phyloP scores from a whole-genome alignment of 2,113 vertebrate species.

The Chrysochloris asiatica region DNA sequence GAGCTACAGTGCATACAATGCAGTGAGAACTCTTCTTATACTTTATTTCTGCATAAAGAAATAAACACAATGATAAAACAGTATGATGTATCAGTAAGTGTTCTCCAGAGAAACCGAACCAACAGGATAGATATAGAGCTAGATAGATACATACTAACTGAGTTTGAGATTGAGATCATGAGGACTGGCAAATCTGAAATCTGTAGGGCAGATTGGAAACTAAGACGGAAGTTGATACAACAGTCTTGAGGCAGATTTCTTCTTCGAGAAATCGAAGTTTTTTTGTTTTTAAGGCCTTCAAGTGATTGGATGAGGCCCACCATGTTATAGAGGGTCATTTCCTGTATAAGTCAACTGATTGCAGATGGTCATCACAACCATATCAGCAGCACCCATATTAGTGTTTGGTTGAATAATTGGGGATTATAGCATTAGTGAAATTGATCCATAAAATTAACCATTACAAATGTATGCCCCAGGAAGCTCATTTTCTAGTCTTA shows the following conservation, averaged over 20 bases:
- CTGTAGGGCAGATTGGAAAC: neutral
- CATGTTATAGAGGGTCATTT: neutral
- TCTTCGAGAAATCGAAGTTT: neutral
- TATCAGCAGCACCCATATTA: neutral
- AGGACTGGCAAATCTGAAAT: neutral
- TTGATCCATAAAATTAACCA: neutral
- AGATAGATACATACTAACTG: neutral
- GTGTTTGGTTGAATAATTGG: neutral
- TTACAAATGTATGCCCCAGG: neutral
- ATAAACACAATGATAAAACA: neutral
- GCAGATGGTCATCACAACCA: neutral
- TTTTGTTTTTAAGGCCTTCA: neutral
- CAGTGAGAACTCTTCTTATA: neutral
- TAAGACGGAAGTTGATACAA: neutral
- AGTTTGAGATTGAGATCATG: neutral
- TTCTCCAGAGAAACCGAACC: neutral
- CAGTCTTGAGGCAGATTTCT: neutral
- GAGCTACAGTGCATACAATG: neutral
- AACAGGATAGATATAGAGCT: neutral
- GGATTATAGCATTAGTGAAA: neutral
- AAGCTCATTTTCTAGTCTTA: neutral
- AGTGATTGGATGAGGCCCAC: neutral
- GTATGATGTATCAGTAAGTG: neutral
- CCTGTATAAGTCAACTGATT: neutral
- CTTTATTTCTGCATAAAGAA: slow-evolving; percentile 11